Conservation (phyloP, 2,797 vertebrate genomes). For the Lycodopsis pacificus region DNA sequence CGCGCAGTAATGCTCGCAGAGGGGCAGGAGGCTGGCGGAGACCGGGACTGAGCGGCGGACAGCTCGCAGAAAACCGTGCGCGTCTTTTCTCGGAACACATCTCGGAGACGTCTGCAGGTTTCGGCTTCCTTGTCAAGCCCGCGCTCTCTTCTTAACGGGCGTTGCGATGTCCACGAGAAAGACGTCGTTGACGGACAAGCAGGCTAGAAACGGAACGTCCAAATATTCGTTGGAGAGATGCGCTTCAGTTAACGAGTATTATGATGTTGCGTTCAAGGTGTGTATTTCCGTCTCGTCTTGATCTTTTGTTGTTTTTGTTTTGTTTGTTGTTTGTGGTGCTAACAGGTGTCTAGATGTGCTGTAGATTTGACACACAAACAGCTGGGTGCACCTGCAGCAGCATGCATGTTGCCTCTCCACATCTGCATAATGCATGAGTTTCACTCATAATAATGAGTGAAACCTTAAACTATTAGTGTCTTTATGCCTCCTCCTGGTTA, state of each 20-base stretch:
- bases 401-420: constrained; percentile 22
- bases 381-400: constrained; percentile 29
- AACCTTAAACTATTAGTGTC: neutral
- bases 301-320: neutral
- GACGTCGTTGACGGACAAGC: constrained; percentile 80
- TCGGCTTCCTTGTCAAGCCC: constrained; percentile 10
- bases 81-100: constrained; percentile 61
- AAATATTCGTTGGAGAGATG: constrained; percentile 86
- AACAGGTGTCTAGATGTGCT: constrained; percentile 43
- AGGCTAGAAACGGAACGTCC: constrained; percentile 84
- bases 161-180: constrained; percentile 83
- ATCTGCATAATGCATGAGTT: constrained; percentile 42
- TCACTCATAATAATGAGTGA: no score
- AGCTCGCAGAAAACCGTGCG: constrained; percentile 58
- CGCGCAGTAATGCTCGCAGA: constrained; percentile 69
- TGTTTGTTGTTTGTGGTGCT: neutral
- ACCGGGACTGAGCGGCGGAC: constrained; percentile 65
- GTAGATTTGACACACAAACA: constrained; percentile 23
- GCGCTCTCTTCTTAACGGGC: constrained; percentile 21
- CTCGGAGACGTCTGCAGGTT: constrained; percentile 45
- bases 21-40: constrained; percentile 63
- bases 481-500: neutral
- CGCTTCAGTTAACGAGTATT: constrained; percentile 87
- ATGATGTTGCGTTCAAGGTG: constrained; percentile 88
- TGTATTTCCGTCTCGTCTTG: constrained; percentile 66